These are phyloP conservation scores for Protaetia brevitarsis DNA, from an alignment of 1,140 invertebrate genomes.

Conservation along the genomic window DNA sequence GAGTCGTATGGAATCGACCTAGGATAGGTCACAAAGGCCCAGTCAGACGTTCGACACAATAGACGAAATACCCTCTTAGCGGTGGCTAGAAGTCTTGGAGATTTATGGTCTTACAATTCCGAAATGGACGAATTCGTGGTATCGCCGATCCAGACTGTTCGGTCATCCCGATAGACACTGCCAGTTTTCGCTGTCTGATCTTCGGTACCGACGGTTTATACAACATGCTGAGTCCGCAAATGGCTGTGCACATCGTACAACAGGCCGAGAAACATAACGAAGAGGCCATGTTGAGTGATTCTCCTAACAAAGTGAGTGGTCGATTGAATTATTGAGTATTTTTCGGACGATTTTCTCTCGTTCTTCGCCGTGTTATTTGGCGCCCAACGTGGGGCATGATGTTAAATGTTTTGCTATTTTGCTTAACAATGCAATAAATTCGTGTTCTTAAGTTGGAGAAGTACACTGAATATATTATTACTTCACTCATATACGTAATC, in stretches of 20 bases:
- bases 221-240: slow-evolving; percentile 86
- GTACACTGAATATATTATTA: no score
- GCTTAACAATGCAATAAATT: no score
- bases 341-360: slow-evolving; percentile 29
- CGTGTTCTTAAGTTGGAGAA: no score
- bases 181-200: slow-evolving; percentile 79
- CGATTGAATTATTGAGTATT: background rate
- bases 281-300: slow-evolving; percentile 51
- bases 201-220: slow-evolving; percentile 95
- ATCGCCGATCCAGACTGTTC: slow-evolving; percentile 96
- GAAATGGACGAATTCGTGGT: slow-evolving; percentile 88
- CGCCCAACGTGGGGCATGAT: no score
- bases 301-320: slow-evolving; percentile 34
- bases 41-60: slow-evolving; percentile 79
- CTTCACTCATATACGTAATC: no score
- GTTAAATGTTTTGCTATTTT: no score
- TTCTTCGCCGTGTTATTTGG: no score
- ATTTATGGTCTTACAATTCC: slow-evolving; percentile 96
- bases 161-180: slow-evolving; percentile 80
- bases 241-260: slow-evolving; percentile 82
- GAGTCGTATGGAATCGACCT: slow-evolving; percentile 96
- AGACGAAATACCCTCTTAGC: slow-evolving; percentile 97
- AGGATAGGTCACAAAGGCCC: slow-evolving; percentile 75
- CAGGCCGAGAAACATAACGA: slow-evolving; percentile 77
- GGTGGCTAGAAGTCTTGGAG: slow-evolving; percentile 90